A percentile compares a stretch with the other conserved stretches of the same genome.
Conservation (phyloP, 2,888 invertebrate species). For the Chloroclysta siterata region DNA sequence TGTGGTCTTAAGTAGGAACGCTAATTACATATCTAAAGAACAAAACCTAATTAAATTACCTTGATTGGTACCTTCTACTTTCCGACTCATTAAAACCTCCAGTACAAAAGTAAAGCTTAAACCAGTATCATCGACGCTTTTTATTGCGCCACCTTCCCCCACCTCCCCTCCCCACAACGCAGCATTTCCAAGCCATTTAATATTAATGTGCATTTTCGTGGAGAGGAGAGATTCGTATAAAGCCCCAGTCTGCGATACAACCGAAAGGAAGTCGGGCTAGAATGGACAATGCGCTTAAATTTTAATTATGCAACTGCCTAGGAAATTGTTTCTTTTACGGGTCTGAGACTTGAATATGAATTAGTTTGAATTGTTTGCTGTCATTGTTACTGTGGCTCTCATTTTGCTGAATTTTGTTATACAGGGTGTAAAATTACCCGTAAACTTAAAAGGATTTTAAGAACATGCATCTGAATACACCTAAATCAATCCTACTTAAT, state of each 20-base stretch:
- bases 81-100: no score
- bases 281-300: conserved; percentile 76
- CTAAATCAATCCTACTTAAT: no score
- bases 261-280: conserved; percentile 64
- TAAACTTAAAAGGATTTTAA: no score
- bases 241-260: conserved; percentile 81
- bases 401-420: conserved; percentile 1
- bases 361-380: conserved; percentile 44
- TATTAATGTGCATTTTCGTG: conserved; percentile 86
- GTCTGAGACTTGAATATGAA: conserved; percentile 46
- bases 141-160: conserved; percentile 69
- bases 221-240: conserved; percentile 82
- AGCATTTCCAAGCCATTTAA: conserved; percentile 86
- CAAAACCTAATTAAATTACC: no score
- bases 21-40: no score
- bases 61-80: no score
- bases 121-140: conserved; percentile 79
- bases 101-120: conserved; percentile 59
- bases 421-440: not conserved
- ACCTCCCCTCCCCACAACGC: conserved; percentile 67
- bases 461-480: no score
- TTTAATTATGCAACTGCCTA: conserved; percentile 70
- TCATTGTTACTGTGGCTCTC: conserved; percentile 7
- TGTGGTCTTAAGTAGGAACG: no score
- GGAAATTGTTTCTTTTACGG: conserved; percentile 54